phyloP scores from a whole-genome alignment of 2,888 invertebrate species.

The Cheilosia variabilis region DNA sequence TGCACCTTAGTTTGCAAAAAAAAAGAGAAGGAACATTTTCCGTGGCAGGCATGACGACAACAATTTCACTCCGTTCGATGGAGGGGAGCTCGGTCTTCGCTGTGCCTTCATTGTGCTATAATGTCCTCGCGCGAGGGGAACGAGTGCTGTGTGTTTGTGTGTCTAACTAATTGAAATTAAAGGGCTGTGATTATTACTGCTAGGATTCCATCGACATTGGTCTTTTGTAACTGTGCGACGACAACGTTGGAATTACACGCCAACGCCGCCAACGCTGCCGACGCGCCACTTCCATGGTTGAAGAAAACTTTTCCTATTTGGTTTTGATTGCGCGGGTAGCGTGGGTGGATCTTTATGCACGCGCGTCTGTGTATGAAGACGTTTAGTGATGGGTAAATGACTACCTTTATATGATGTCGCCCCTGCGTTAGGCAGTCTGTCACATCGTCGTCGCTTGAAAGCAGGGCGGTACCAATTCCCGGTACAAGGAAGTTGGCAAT shows the following conservation, averaged over 20 bases:
- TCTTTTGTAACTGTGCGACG: slow-evolving; percentile 42
- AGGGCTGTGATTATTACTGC: slow-evolving; percentile 69
- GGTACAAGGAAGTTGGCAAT: slow-evolving; percentile 49
- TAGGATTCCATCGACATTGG: slow-evolving; percentile 65
- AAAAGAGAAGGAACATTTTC: neutral
- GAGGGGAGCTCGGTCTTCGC: neutral
- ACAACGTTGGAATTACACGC: slow-evolving; percentile 38
- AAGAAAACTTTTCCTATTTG: slow-evolving; percentile 42
- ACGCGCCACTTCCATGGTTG: neutral
- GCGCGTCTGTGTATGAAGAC: slow-evolving; percentile 21
- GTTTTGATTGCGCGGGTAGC: slow-evolving; percentile 34
- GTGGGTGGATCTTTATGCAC: slow-evolving; percentile 3
- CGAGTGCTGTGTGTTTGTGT: slow-evolving; percentile 26
- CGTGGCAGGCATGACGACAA: slow-evolving; percentile 31
- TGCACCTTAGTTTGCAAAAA: neutral
- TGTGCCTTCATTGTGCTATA: slow-evolving; percentile 3
- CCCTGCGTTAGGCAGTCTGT: slow-evolving; percentile 31
- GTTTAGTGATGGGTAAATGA: slow-evolving; percentile 52
- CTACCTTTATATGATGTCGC: slow-evolving; percentile 33
- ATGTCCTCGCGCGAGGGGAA: slow-evolving; percentile 2
- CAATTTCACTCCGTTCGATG: slow-evolving; percentile 22
- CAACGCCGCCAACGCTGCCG: neutral
- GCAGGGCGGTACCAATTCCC: slow-evolving; percentile 23
- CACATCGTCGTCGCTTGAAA: slow-evolving; percentile 7
- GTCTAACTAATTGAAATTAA: slow-evolving; percentile 70